Base-by-base conservation (phyloP, 2,113 vertebrate species). In the Tretioscincus oriximinensis region DNA sequence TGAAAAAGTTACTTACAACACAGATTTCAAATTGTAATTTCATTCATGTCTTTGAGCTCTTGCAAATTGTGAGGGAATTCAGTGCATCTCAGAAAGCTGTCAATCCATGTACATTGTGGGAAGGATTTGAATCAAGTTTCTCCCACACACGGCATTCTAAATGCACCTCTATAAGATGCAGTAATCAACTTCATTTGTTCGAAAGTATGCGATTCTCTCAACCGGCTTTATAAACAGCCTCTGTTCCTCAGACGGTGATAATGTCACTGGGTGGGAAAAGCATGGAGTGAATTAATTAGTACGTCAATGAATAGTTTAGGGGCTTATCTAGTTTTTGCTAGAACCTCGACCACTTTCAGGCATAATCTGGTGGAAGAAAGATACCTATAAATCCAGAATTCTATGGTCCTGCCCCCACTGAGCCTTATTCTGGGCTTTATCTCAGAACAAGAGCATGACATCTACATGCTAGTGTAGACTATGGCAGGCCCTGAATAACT, bases 1-100 rank as follows among this genome's bases (percentile, higher is more conserved):
- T 88, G 81, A 83, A 81, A 35, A 85, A 83, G 66, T 82, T 85
- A 12, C 84, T 83, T 87, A 10, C 76, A 84, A 21, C 41, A 35
- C n/a, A 35, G 45, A 24, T 81, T 91, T 87, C 75, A 67, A 82
- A 26, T 29, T 61, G 75, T 85, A 35, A 16, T 73, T 68, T 88
- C 68, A 82, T 80, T 66, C 28, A 51, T 73, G 3, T 54, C 4
- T 78, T 84, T 89, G 80, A 24, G 83, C 29, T 89, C 77, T 51
- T 51, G 41, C 83, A 88, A 64, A 69, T 61, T 11, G 0, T 0
- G 0, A 82, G 67, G 35, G 26, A 73, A 66, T 72, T 85, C 81
- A n/a, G 28, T 81, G 47, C 58, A 41, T 49, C 67, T 70, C 69
- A 61, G 84, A 74, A 88, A 83, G 7, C 61, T 69, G 1, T 65